Base-by-base conservation (phyloP, 2,888 invertebrate species). In the Furcula furcula region DNA sequence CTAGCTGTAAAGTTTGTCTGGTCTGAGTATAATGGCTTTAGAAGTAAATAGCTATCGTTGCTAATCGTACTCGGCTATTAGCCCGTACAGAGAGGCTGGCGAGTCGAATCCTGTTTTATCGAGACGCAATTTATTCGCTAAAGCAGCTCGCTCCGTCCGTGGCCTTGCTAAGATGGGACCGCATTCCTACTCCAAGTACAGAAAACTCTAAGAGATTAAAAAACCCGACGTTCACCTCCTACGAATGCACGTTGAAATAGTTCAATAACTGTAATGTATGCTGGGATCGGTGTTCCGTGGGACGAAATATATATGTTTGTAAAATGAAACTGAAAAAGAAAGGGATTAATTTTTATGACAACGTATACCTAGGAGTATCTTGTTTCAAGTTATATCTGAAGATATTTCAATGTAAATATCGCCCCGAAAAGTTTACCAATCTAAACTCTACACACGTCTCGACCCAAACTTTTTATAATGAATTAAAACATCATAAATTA, bases 51-150 rank as follows among this genome's bases (percentile, higher is more conserved):
- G 61, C 65, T 64, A 67, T 62, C 56, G 57, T 67, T 79, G 57
- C 67, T 79, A 78, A 78, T 80, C 66, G 68, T 75, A 76, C 76
- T 70, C 71, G 71, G 70, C 70, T 72, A 78, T 77, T 77, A 77
- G 69, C 68, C 42, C 54, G 51, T 45, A 42, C 58, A 59, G 55
- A 64, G 66, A 65, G 57, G 65, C 66, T 68, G 58, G n/a, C 61
- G 65, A 50, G 42, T 55, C 58, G 47, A 43, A 79, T 73, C 84
- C 77, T 72, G 82, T 79, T 76, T n/a, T 77, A 73, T 69, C 73
- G 65, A 60, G 67, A 57, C 42, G 80, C 80, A 78, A 82, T 85
- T 85, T 86, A 85, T 82, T 76, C 74, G 73, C 74, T 79, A 77
- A 76, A 76, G 78, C 75, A 76, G 67, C 65, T 69, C 72, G 65